phyloP scores from a whole-genome alignment of 2,797 vertebrate genomes.

The Crenuchus spilurus region DNA sequence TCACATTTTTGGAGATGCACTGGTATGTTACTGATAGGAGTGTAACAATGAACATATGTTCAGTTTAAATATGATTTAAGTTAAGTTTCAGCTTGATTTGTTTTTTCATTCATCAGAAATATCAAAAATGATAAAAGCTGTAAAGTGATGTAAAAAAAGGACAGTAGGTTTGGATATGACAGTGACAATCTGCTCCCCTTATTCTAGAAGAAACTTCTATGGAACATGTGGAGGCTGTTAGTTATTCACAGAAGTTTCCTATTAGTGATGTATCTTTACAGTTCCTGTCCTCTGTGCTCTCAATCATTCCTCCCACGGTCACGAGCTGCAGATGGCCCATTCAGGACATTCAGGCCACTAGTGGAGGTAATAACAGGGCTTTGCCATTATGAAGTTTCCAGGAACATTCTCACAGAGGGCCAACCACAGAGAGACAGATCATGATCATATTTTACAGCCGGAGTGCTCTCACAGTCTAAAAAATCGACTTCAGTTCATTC shows the following conservation, averaged over 20 bases:
- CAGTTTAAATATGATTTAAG: no score
- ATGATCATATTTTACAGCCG: conserved; percentile 16
- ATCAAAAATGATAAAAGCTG: no score
- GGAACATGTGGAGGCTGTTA: conserved; percentile 5
- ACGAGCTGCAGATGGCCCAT: conserved; percentile 38
- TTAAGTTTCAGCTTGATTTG: no score
- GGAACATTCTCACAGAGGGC: neutral
- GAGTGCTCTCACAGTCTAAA: neutral
- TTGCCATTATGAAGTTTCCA: conserved; percentile 14
- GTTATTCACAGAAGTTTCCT: conserved; percentile 32
- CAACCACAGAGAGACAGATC: neutral
- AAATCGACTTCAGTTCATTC: neutral
- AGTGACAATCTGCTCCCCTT: conserved; percentile 8
- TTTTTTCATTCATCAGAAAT: no score
- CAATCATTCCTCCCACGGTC: neutral
- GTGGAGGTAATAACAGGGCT: neutral
- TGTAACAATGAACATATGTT: no score
- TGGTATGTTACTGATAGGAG: no score
- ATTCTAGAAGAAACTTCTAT: neutral
- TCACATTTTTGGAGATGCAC: no score
- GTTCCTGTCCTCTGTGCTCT: conserved; percentile 3
- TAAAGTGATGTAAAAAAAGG: no score
- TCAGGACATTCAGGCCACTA: neutral
- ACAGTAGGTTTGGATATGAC: no score
- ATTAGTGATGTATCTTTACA: conserved; percentile 34